Evolutionary conservation across 2,888 invertebrate genomes (phyloP).

Genomic region (Ligdia adustata): DNA sequence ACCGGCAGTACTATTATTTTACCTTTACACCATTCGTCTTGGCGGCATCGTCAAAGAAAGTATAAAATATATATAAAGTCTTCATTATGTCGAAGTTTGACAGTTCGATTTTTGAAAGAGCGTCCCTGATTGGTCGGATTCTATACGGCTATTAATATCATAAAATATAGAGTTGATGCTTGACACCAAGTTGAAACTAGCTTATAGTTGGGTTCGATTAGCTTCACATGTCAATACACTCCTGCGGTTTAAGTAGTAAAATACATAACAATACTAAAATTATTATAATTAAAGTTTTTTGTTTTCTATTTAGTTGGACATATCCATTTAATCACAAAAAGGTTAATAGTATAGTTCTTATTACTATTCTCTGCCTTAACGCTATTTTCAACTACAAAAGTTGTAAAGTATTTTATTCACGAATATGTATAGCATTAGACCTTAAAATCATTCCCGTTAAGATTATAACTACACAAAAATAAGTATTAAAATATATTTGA

Average conservation of each 20-base stretch:
- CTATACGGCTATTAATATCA: constrained; percentile 49
- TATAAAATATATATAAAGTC: constrained; percentile 68
- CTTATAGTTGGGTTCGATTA: constrained; percentile 48
- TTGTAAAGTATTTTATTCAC: no score
- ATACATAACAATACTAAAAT: not conserved
- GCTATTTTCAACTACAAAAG: no score
- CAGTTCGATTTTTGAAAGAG: constrained; percentile 72
- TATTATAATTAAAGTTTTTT: not conserved
- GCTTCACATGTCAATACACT: constrained; percentile 39
- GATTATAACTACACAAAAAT: no score
- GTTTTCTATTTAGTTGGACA: not conserved
- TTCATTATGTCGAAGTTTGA: constrained; percentile 74
- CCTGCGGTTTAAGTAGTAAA: constrained; percentile 36
- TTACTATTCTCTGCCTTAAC: no score
- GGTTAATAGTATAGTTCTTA: no score
- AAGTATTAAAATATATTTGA: not conserved
- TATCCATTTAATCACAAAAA: not conserved
- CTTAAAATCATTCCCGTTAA: no score
- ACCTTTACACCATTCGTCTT: constrained; percentile 61
- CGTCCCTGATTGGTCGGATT: constrained; percentile 55
- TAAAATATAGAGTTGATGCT: constrained; percentile 49
- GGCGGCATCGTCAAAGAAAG: constrained; percentile 75
- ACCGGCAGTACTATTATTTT: constrained; percentile 66
- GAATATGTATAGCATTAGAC: no score
- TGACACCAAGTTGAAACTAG: constrained; percentile 42